Evolutionary conservation across 2,888 invertebrate species (phyloP).

Genomic region (Eubasilissa splendida): DNA sequence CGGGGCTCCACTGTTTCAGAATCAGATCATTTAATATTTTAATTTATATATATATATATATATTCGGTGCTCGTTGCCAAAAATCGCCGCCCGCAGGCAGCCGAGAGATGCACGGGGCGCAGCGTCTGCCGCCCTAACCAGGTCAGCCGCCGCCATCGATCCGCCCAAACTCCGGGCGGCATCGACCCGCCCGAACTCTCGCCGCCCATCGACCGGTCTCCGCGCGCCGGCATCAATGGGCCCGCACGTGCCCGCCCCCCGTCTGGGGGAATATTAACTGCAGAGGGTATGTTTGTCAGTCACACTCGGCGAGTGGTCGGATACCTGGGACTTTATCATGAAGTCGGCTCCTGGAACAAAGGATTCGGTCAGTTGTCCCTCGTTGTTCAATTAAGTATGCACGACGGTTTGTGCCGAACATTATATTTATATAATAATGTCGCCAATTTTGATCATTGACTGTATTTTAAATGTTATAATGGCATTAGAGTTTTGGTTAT

Average conservation of each 20-base stretch:
- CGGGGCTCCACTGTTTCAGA: too few relatives aligned
- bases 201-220: conserved; percentile 13
- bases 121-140: conserved; percentile 38
- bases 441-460: too few relatives aligned
- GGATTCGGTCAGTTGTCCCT: neutral
- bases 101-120: conserved; percentile 29
- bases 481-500: too few relatives aligned
- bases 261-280: conserved; percentile 26
- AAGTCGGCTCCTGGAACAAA: conserved; percentile 13
- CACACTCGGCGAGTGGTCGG: neutral
- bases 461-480: too few relatives aligned
- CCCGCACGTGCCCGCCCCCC: conserved; percentile 9
- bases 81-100: neutral
- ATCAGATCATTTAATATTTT: too few relatives aligned
- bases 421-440: too few relatives aligned
- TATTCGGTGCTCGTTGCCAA: too few relatives aligned
- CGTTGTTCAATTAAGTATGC: too few relatives aligned
- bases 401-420: too few relatives aligned
- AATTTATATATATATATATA: too few relatives aligned
- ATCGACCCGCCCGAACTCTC: conserved; percentile 35
- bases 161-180: conserved; percentile 32
- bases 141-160: conserved; percentile 47
- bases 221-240: conserved; percentile 26
- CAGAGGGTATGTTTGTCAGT: conserved; percentile 1
- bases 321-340: neutral